Conservation (phyloP, 2,888 invertebrate genomes). For the Caenorhabditis sp. region DNA sequence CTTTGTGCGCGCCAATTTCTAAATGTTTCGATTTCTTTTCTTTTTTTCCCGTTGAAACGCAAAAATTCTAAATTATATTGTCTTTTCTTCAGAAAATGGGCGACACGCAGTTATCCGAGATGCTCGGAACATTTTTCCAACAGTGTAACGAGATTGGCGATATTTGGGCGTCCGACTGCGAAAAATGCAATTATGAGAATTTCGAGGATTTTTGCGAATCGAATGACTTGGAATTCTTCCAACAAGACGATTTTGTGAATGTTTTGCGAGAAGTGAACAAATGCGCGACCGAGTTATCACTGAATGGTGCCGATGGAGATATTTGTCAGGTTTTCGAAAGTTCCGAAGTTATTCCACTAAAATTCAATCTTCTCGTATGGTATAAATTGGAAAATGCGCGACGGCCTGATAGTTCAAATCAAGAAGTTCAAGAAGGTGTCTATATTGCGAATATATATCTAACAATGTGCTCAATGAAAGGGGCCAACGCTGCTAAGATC, state of each 20-base stretch:
- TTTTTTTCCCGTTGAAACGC: neutral
- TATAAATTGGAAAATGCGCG: constrained; percentile 22
- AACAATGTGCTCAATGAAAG: constrained; percentile 21
- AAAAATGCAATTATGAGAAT: constrained; percentile 32
- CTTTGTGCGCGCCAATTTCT: neutral
- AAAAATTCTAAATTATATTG: neutral
- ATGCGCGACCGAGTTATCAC: constrained; percentile 4
- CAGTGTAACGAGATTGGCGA: constrained; percentile 28
- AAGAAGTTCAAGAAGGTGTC: constrained; percentile 11
- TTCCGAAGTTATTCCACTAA: constrained; percentile 4
- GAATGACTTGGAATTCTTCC: constrained; percentile 13
- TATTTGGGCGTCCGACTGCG: constrained; percentile 13
- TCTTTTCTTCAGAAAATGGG: neutral
- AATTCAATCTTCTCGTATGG: constrained; percentile 28
- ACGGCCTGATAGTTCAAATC: constrained; percentile 4
- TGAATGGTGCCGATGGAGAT: constrained; percentile 11
- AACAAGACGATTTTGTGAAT: constrained; percentile 10
- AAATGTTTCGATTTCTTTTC: neutral
- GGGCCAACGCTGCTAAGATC: constrained; percentile 7
- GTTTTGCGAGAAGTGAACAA: constrained; percentile 30
- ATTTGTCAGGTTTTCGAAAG: constrained; percentile 18
- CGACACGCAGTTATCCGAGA: constrained; percentile 13
- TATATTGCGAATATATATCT: constrained; percentile 11
- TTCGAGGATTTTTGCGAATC: constrained; percentile 24
- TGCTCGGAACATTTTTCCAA: constrained; percentile 3